phyloP scores from a whole-genome alignment of 1,140 invertebrate genomes.

The Pararge aegeria region DNA sequence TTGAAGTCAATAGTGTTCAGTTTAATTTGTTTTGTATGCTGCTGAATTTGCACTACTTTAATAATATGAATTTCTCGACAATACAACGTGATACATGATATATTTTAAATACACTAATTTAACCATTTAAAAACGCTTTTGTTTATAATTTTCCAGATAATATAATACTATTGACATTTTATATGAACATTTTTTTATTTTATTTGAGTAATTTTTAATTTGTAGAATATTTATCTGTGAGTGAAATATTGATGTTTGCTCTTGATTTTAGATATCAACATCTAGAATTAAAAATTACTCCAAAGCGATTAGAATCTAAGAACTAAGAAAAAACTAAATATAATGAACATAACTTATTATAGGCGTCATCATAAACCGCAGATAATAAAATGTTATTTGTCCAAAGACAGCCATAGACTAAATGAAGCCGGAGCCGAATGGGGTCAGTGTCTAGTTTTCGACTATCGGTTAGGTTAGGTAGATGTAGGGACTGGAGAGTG shows the following conservation, averaged over 20 bases:
- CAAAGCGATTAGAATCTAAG: neutral
- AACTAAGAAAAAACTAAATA: neutral
- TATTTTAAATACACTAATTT: too few relatives aligned
- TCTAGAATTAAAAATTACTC: neutral
- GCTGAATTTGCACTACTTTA: too few relatives aligned
- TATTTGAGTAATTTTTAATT: neutral
- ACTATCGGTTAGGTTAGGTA: conserved; percentile 31
- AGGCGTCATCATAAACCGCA: neutral
- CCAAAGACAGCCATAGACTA: conserved; percentile 37
- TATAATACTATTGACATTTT: neutral
- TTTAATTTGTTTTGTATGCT: too few relatives aligned
- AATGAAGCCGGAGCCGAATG: conserved; percentile 30
- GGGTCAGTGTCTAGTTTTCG: conserved; percentile 31
- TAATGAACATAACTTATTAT: neutral
- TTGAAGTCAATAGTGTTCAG: too few relatives aligned
- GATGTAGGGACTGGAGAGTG: conserved; percentile 31
- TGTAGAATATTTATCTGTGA: neutral
- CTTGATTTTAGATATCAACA: neutral
- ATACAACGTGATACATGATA: too few relatives aligned
- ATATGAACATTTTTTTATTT: neutral
- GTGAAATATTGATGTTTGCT: too few relatives aligned
- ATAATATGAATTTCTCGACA: neutral
- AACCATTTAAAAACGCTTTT: too few relatives aligned
- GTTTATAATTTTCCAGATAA: neutral
- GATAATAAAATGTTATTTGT: conserved; percentile 39